phyloP scores from a whole-genome alignment of 2,797 vertebrate species.

The Anableps anableps region DNA sequence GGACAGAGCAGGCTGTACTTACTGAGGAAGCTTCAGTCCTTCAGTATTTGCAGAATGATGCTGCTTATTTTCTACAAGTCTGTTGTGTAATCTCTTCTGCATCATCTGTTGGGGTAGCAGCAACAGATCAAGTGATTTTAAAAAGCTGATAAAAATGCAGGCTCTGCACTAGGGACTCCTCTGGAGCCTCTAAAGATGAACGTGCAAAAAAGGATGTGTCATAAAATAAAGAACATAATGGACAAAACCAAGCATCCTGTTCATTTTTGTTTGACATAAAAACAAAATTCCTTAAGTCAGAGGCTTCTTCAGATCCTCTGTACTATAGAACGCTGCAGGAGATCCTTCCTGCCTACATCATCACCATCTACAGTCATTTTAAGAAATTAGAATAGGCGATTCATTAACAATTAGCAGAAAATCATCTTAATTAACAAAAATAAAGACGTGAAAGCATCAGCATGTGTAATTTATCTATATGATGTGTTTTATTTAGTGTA shows the following conservation, averaged over 20 bases:
- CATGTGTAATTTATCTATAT: neutral
- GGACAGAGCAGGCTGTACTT: neutral
- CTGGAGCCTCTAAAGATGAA: neutral
- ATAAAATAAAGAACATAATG: neutral
- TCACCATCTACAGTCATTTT: neutral
- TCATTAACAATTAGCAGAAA: neutral
- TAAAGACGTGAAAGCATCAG: neutral
- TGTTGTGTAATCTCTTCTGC: neutral
- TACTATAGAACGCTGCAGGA: neutral
- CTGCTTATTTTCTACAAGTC: neutral
- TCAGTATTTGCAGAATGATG: neutral
- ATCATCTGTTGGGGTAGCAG: neutral
- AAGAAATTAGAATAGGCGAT: no score
- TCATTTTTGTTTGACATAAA: neutral
- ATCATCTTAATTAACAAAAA: neutral
- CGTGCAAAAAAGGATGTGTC: neutral
- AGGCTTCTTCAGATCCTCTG: neutral
- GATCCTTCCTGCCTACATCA: neutral
- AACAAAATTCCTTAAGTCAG: neutral
- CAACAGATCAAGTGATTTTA: neutral
- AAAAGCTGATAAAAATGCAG: neutral
- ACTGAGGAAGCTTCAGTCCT: neutral
- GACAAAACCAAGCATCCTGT: neutral
- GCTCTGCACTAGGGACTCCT: neutral
- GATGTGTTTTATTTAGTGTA: neutral